Base-by-base conservation (phyloP, 2,113 vertebrate genomes). In the Alces alces region DNA sequence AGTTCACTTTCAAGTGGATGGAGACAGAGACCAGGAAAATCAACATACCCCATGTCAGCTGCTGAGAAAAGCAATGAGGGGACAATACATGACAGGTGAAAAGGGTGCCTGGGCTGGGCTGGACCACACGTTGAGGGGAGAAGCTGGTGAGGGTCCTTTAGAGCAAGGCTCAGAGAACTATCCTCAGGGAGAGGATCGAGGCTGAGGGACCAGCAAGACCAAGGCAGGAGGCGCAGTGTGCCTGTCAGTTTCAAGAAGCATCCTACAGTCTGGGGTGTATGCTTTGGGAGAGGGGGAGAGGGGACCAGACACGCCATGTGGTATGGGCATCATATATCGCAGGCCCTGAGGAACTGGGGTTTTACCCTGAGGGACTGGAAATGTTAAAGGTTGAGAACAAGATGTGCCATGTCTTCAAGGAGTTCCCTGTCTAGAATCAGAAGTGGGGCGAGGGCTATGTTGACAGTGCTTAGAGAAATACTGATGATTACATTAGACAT, bases 251-350 rank as follows among this genome's bases (percentile, higher is more conserved):
- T 76, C 57, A 54, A 58, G 52, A 36, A 55, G 21, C 52, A 80
- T 11, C n/a, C 19, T 8, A 64, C 25, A 83, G 70, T 15, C 23
- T 52, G 39, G 50, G 33, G 28, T 5, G 6, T 7, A 7, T 36
- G 27, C 28, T 33, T 25, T 52, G 13, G 16, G 21, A 33, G 9
- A 52, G 4, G 9, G 1, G 10, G 5, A 15, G 12, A 2, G 14
- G 5, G 14, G 54, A 6, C 30, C 25, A 83, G 47, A 14, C 5
- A 5, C 3, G 1, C 30, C 5, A 1, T 5, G 3, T 39, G 43
- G 45, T 16, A 4, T n/a, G 23, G 10, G 12, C 3, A 4, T 76
- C 9, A 2, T 19, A 19, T 13, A 15, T 3, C 4, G 0, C 7
- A 54, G 21, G 21, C 66, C 70, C 55, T 54, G 55, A 52, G 25